Evolutionary conservation across 92 coral and sea anemone genomes (phyloP), one percentile per base, ranked within the genome.

Genomic region (Bergia puertoricense): DNA sequence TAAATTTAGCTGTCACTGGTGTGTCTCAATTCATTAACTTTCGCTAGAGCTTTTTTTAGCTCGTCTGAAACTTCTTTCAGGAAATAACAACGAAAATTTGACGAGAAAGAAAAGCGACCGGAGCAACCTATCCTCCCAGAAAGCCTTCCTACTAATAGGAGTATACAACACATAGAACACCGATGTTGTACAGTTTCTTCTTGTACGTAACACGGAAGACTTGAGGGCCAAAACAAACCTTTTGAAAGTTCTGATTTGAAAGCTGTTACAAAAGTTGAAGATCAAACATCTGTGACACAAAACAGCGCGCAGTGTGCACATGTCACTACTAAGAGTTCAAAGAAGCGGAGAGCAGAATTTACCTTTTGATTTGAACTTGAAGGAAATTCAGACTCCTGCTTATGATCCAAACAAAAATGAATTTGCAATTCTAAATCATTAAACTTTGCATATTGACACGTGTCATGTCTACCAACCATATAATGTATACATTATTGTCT

Each of bases 391-490:
- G 85, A 20, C 85, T 16, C 45, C 72, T 59, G 68, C 73, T 50
- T 23, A 77, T 56, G 38, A 37, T 40, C 43, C 68, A 59, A 66
- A 59, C 46, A 66, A 56, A 59, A 81, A 65, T 4, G 3, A 14
- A 40, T 56, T 81, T 81, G 43, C 73, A 57, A 77, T 81, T 81
- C 74, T 59, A 39, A 77, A 77, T 18, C 16, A 43, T 5, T 66
- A 20, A 81, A 62, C 36, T 39, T 62, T 81, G 50, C 46, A 62
- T 81, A 56, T 81, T 51, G 38, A 80, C 39, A 39, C 48, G 37
- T 20, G 71, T 80, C 48, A 16, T 20, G 71, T 80, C 71, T 5
- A 56, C n/a, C 48, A 40, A 23, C n/a, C 15, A 54, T 39, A 51
- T 6, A 15, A 20, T 14, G 14, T 59, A 20, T 3, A 81, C 74